Evolutionary conservation across 1,140 invertebrate genomes (phyloP).

Genomic region (Hyles vespertilio): DNA sequence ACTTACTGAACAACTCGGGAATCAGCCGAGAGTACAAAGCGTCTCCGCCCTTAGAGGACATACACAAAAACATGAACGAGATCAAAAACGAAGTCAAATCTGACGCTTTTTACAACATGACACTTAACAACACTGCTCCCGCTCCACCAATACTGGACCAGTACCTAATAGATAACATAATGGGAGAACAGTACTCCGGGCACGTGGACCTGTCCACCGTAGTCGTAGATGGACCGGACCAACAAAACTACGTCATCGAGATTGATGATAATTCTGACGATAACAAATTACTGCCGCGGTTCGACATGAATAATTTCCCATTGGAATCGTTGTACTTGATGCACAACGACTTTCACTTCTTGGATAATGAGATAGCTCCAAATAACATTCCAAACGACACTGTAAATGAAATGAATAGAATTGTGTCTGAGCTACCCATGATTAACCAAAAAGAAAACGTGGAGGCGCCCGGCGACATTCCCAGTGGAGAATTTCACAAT

Average conservation of each 20-base stretch:
- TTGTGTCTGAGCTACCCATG: conserved; percentile 50
- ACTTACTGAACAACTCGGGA: conserved; percentile 48
- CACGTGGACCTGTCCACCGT: conserved; percentile 58
- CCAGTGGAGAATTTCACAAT: conserved; percentile 39
- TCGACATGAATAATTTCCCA: conserved; percentile 62
- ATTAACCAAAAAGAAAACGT: conserved; percentile 48
- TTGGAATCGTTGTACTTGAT: conserved; percentile 63
- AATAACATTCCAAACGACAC: conserved; percentile 41
- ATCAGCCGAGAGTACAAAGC: conserved; percentile 63
- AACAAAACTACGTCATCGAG: conserved; percentile 64
- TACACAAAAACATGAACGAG: conserved; percentile 63
- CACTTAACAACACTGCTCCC: conserved; percentile 36
- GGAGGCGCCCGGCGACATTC: conserved; percentile 30
- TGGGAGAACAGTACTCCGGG: conserved; percentile 56
- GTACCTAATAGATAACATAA: conserved; percentile 63
- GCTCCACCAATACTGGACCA: conserved; percentile 59
- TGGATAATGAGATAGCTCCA: conserved; percentile 50
- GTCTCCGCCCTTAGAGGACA: conserved; percentile 63
- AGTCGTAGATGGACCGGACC: conserved; percentile 43
- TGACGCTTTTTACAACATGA: conserved; percentile 57
- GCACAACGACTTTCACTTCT: conserved; percentile 69
- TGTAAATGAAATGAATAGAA: conserved; percentile 55
- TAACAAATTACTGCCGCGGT: conserved; percentile 60
- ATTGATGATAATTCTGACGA: conserved; percentile 72
- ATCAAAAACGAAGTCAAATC: conserved; percentile 71